Conservation (phyloP, 1,140 invertebrate species). For the Drosophila equinoxialis region DNA sequence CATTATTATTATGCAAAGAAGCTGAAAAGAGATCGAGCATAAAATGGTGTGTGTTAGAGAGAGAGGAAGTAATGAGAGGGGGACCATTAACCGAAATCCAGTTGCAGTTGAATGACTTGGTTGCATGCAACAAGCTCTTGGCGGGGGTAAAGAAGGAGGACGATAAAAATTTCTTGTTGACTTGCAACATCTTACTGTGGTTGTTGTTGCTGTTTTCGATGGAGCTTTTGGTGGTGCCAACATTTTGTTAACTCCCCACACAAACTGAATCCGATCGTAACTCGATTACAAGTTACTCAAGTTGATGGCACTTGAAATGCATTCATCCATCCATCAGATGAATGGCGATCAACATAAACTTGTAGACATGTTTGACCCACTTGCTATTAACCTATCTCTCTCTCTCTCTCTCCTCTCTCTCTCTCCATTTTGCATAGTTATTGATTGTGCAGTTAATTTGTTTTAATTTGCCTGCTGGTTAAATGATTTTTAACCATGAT, state of each 20-base stretch:
- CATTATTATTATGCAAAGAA: constrained; percentile 74
- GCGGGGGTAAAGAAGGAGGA: background rate
- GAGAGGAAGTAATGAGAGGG: constrained; percentile 35
- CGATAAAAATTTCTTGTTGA: constrained; percentile 38
- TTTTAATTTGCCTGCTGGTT: constrained; percentile 1
- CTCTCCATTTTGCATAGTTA: constrained; percentile 30
- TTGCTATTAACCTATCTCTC: constrained; percentile 13
- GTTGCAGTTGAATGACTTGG: constrained; percentile 73
- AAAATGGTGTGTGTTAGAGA: constrained; percentile 30
- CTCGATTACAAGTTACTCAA: constrained; percentile 40
- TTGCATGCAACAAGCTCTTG: constrained; percentile 48
- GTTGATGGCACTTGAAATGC: constrained; percentile 34
- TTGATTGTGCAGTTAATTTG: constrained; percentile 9
- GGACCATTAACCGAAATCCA: constrained; percentile 74
- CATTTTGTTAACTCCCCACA: constrained; percentile 11
- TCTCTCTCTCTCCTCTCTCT: background rate
- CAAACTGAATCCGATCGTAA: constrained; percentile 26
- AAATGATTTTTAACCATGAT: background rate
- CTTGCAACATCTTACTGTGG: constrained; percentile 46
- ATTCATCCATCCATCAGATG: constrained; percentile 13
- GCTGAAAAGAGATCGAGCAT: constrained; percentile 39
- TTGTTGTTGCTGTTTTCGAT: background rate
- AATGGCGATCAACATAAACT: constrained; percentile 14
- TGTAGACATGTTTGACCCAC: constrained; percentile 38
- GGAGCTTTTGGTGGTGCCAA: background rate